Percentiles rank a stretch among this genome's conserved stretches.
phyloP scores from a whole-genome alignment of 2,888 invertebrate species.

The Parthenolecanium corni region DNA sequence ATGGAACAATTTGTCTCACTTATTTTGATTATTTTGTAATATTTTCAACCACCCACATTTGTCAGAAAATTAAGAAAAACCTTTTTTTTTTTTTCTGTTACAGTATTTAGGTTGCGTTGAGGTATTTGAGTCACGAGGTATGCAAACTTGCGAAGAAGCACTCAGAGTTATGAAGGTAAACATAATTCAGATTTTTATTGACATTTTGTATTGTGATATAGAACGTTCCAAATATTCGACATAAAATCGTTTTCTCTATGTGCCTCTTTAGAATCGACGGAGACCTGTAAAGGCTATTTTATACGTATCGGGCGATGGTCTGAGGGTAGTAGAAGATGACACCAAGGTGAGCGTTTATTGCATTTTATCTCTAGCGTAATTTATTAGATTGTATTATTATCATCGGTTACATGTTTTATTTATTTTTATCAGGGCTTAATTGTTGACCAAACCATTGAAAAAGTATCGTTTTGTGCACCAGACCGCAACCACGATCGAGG shows the following conservation, averaged over 20 bases:
- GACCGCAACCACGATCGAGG: slow-evolving; percentile 96
- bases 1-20: too few relatives aligned
- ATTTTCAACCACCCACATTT: too few relatives aligned
- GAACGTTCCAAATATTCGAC: neutral
- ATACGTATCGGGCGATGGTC: slow-evolving; percentile 86
- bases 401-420: neutral
- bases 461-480: slow-evolving; percentile 99
- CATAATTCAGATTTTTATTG: neutral
- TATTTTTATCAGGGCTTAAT: slow-evolving; percentile 60
- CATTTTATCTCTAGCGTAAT: too few relatives aligned
- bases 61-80: too few relatives aligned
- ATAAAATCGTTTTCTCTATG: neutral
- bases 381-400: too few relatives aligned
- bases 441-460: slow-evolving; percentile 99
- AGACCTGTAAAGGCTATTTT: slow-evolving; percentile 79
- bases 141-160: slow-evolving; percentile 99
- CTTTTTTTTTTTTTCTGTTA: slow-evolving; percentile 12
- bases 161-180: slow-evolving; percentile 84
- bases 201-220: neutral
- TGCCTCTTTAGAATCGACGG: slow-evolving; percentile 54
- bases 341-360: slow-evolving; percentile 59
- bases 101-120: slow-evolving; percentile 96
- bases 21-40: too few relatives aligned
- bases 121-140: slow-evolving; percentile 97
- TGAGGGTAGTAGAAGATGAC: slow-evolving; percentile 96